Evolutionary conservation across 2,888 invertebrate species (phyloP), one percentile per base, ranked within the genome.

Genomic region (Eilema griseolum): DNA sequence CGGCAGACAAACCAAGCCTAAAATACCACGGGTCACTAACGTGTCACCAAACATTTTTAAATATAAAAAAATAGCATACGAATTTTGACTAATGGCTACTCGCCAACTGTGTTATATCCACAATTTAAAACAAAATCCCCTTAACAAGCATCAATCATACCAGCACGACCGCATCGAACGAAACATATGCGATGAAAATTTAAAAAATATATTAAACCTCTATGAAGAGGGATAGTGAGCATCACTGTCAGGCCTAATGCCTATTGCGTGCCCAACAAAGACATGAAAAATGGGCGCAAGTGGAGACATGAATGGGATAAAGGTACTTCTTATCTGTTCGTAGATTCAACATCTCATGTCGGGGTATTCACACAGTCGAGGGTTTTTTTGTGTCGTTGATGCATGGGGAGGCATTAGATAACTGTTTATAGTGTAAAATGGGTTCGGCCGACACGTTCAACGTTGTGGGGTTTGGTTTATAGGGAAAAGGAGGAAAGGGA

Each of bases 211-310:
- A 88, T 89, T 84, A 86, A 87, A 89, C 85, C 85, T 83, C 80
- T 81, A 76, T 81, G 80, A 82, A 79, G 81, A 88, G 87, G 88
- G 89, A 89, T 91, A 90, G 91, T 89, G 66, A 69, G 57, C 73
- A 66, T 76, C 76, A 75, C 83, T 85, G 88, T 86, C 90, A 88
- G 92, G 91, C 92, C 92, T 91, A 88, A 91, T 90, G 89, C 90
- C 90, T 91, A 90, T 87, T 88, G 86, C 87, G 84, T 77, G 81
- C 84, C 85, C 90, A 91, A 94, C 94, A 93, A 94, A 93, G 93
- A 86, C 91, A 89, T 94, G 93, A 94, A 93, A 94, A 94, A 94
- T 94, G 93, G 92, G 89, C 87, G 88, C 86, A 85, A 88, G 89
- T 76, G 67, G 70, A 89, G 88, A 87, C 91, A 88, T 91, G 90